Base-by-base conservation (phyloP, 2,888 invertebrate species). In the Synergus umbraculus region DNA sequence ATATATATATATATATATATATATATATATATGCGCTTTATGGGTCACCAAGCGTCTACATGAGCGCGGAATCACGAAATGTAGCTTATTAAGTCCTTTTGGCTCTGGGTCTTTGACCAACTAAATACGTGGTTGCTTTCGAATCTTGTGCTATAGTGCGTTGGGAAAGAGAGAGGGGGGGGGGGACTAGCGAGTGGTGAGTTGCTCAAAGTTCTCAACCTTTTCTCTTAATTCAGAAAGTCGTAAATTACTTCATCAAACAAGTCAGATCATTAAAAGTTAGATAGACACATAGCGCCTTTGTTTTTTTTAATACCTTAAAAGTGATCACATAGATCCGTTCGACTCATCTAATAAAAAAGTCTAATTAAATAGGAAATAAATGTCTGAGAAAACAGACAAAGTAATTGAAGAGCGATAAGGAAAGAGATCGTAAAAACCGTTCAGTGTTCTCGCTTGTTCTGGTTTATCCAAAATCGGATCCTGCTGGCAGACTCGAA, bases 21-120 rank as follows among this genome's bases (percentile, higher is more conserved):
- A 81, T 82, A 81, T 81, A 83, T 82, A 66, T 83, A 83, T 82
- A 66, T 83, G 81, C 83, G 81, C 80, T 82, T 84, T 83, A 84
- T 83, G 81, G 82, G 83, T 84, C 83, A 83, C 83, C 83, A 82
- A 84, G 81, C 79, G 82, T 81, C 80, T 82, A 83, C 81, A 81
- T 81, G 82, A 84, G 82, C 83, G 84, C 82, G 80, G 76, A 84
- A 84, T 84, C 83, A 82, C 78, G 69, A 84, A 83, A 83, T 83
- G 83, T 69, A 44, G 12, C 22, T 37, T 49, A 49, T 82, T 80
- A 29, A 29, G 81, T 83, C 81, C 81, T 81, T 81, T 84, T 76
- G 83, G 77, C 83, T 80, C 76, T 58, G 18, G 18, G 83, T 69
- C 82, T 79, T 78, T 58, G 58, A 58, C 58, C 58, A 58, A 18